phyloP scores from a whole-genome alignment of 2,113 vertebrate genomes.

The Cyprinodon tularosa region DNA sequence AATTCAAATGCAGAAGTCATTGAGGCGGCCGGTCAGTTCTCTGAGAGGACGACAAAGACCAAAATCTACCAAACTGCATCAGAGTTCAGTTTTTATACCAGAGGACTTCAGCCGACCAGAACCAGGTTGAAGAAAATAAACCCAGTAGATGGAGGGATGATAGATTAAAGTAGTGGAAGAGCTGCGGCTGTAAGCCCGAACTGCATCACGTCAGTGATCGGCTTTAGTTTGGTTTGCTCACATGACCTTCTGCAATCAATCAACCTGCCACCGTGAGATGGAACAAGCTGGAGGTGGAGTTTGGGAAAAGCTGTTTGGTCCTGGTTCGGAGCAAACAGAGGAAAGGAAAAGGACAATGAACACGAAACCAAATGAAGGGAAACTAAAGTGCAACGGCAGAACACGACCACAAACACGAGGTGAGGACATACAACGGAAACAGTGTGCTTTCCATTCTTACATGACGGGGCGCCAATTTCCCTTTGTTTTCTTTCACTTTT shows the following conservation, averaged over 20 bases:
- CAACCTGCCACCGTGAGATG: constrained; percentile 39
- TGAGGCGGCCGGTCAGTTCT: constrained; percentile 58
- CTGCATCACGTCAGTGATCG: constrained; percentile 1
- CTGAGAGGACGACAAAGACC: constrained; percentile 29
- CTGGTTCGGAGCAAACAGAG: constrained; percentile 56
- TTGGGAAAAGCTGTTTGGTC: constrained; percentile 49
- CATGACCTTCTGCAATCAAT: constrained; percentile 9
- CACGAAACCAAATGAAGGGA: constrained; percentile 24
- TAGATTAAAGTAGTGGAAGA: constrained; percentile 32
- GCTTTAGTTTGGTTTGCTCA: background rate
- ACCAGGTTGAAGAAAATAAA: constrained; percentile 33
- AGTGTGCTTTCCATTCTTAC: constrained; percentile 75
- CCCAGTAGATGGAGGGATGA: constrained; percentile 23
- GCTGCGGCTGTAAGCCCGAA: background rate
- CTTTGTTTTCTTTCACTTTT: constrained; percentile 62
- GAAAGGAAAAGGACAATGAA: constrained; percentile 6
- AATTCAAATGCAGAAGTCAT: constrained; percentile 46
- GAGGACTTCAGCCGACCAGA: constrained; percentile 58
- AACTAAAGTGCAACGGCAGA: constrained; percentile 42
- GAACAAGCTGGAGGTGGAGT: constrained; percentile 20
- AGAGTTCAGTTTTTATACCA: constrained; percentile 27
- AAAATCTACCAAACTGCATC: background rate
- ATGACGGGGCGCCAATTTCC: constrained; percentile 74
- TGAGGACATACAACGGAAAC: constrained; percentile 45
- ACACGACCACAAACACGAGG: constrained; percentile 44